These are phyloP conservation scores for Zoanthus sansibaricus DNA, from an alignment of 92 coral and sea anemone species.

Conservation along the genomic window DNA sequence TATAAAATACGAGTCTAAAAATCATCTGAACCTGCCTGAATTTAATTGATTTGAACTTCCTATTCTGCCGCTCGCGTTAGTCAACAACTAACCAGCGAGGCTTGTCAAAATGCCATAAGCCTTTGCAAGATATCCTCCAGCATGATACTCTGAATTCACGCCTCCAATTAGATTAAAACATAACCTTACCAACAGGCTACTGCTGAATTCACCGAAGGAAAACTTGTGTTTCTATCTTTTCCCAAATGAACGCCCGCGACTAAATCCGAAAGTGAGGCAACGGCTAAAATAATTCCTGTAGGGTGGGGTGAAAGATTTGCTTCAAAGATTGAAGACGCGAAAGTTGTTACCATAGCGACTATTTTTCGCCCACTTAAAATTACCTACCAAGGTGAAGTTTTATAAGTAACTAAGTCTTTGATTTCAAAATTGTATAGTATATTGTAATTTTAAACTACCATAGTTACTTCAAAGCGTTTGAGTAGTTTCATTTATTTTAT, in stretches of 20 bases:
- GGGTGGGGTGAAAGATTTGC: neutral
- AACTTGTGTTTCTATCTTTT: slow-evolving; percentile 25
- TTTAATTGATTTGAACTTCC: neutral
- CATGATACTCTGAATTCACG: neutral
- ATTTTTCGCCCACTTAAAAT: no score
- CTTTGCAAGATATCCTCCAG: neutral
- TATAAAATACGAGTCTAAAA: neutral
- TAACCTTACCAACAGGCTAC: neutral
- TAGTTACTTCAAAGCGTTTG: no score
- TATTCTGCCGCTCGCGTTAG: neutral
- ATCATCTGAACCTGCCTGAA: slow-evolving; percentile 5
- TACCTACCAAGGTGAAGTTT: no score
- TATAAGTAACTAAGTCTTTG: no score
- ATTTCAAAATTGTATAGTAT: no score
- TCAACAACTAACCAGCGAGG: neutral
- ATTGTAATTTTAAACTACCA: no score
- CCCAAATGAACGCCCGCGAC: slow-evolving; percentile 54
- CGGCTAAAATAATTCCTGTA: neutral
- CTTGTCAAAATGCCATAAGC: neutral
- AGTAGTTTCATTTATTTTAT: no score
- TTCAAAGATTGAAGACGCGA: neutral
- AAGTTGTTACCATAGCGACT: neutral
- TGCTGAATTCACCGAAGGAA: slow-evolving; percentile 1
- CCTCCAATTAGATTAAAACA: neutral
- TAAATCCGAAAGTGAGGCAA: slow-evolving; percentile 37